These are phyloP conservation scores for Nebria brevicollis DNA, from an alignment of 2,888 invertebrate genomes.

Conservation along the genomic window DNA sequence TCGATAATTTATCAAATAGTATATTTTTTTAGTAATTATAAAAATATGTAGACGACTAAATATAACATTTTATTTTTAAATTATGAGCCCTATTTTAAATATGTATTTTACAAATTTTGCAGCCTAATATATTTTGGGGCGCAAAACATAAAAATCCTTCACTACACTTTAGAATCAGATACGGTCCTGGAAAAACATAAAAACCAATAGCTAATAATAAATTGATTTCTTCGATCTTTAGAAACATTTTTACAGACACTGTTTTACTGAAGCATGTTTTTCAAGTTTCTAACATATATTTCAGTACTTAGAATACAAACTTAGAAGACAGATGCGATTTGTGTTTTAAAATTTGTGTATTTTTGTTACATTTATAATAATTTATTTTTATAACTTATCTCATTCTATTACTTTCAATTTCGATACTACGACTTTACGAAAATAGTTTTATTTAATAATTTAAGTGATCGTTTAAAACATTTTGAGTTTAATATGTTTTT, in stretches of 20 bases:
- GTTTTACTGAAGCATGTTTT: background rate
- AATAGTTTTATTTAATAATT: too few relatives aligned
- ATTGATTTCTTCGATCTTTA: background rate
- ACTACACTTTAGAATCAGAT: background rate
- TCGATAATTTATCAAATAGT: background rate
- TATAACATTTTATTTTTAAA: too few relatives aligned
- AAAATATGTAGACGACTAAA: too few relatives aligned
- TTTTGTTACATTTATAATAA: constrained; percentile 20
- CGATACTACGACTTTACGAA: too few relatives aligned
- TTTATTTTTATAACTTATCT: constrained; percentile 59
- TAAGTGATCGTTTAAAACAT: too few relatives aligned
- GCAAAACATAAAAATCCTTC: too few relatives aligned
- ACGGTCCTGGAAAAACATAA: background rate
- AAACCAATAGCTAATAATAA: background rate
- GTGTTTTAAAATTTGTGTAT: constrained; percentile 12
- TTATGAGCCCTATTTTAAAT: too few relatives aligned
- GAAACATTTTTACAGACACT: background rate
- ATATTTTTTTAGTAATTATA: background rate
- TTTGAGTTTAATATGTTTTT: constrained; percentile 55
- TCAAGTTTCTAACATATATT: background rate
- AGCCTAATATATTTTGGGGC: too few relatives aligned
- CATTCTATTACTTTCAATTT: too few relatives aligned
- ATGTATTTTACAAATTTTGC: too few relatives aligned
- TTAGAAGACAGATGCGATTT: background rate
- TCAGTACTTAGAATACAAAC: background rate